phyloP scores from a whole-genome alignment of 37 sponge, comb jelly and placozoan genomes.

The Petrosia ficiformis region DNA sequence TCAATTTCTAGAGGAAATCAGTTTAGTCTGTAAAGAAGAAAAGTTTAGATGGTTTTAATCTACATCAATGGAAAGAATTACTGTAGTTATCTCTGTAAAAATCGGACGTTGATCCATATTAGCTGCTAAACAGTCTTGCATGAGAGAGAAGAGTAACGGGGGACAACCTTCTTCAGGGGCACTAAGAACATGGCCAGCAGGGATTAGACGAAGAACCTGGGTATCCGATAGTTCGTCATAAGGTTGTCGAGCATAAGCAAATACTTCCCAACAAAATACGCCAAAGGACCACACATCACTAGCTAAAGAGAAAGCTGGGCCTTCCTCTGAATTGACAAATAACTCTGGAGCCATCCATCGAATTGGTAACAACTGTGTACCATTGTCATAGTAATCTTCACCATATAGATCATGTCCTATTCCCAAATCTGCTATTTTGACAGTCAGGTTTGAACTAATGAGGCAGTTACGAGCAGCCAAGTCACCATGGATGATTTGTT shows the following conservation, averaged over 20 bases:
- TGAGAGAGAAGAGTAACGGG: constrained; percentile 29
- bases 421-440: constrained; percentile 86
- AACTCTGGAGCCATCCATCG: constrained; percentile 95
- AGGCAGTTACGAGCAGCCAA: constrained; percentile 85
- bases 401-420: constrained; percentile 82
- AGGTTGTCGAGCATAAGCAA: constrained; percentile 60
- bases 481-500: constrained; percentile 81
- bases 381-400: constrained; percentile 83
- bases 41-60: too few relatives aligned
- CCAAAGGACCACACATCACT: constrained; percentile 92
- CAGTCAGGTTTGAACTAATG: constrained; percentile 55
- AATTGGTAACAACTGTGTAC: constrained; percentile 75
- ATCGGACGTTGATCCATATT: constrained; percentile 58
- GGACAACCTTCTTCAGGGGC: constrained; percentile 63
- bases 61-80: constrained; percentile 34
- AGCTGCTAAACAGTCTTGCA: constrained; percentile 74
- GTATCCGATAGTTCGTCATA: constrained; percentile 63
- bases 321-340: constrained; percentile 21
- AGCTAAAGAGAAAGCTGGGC: constrained; percentile 75
- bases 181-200: constrained; percentile 45
- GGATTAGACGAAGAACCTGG: constrained; percentile 64
- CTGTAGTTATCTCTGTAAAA: constrained; percentile 47
- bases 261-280: constrained; percentile 91
- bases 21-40: too few relatives aligned
- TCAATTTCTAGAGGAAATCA: too few relatives aligned